phyloP scores from a whole-genome alignment of 2,113 vertebrate genomes.

The Oxygymnocypris stewartii region DNA sequence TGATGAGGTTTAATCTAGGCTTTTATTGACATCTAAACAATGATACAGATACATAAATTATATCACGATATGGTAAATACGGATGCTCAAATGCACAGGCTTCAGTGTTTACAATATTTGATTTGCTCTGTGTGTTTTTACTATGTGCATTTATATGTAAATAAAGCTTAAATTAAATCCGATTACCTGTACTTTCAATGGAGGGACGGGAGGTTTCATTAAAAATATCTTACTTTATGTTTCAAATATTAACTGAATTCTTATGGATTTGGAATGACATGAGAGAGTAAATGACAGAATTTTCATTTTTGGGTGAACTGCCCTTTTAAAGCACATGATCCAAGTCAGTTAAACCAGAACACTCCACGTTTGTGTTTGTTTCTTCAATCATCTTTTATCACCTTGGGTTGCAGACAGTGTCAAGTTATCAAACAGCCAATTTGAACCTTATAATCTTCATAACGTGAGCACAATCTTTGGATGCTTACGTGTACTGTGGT shows the following conservation, averaged over 20 bases:
- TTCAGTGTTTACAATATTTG: neutral
- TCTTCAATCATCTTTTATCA: neutral
- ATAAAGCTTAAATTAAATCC: neutral
- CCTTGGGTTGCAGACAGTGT: neutral
- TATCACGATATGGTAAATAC: neutral
- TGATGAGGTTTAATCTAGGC: neutral
- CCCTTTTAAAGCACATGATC: neutral
- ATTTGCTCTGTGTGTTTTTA: neutral
- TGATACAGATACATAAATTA: neutral
- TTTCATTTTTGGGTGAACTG: too few relatives aligned
- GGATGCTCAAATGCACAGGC: neutral
- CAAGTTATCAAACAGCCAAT: neutral
- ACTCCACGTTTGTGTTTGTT: neutral
- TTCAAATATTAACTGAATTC: neutral
- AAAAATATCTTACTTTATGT: neutral
- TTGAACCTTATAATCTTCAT: neutral
- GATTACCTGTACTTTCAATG: neutral
- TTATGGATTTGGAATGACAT: neutral
- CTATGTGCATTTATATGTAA: too few relatives aligned
- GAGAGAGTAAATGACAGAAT: too few relatives aligned
- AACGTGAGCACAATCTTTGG: too few relatives aligned
- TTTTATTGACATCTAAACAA: neutral
- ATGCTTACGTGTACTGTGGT: constrained; percentile 90
- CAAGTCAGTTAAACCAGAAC: neutral
- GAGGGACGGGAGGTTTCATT: neutral